Evolutionary conservation across 1,140 invertebrate genomes (phyloP), one percentile per base, ranked within the genome.

Genomic region (Drosophila quadrilineata): DNA sequence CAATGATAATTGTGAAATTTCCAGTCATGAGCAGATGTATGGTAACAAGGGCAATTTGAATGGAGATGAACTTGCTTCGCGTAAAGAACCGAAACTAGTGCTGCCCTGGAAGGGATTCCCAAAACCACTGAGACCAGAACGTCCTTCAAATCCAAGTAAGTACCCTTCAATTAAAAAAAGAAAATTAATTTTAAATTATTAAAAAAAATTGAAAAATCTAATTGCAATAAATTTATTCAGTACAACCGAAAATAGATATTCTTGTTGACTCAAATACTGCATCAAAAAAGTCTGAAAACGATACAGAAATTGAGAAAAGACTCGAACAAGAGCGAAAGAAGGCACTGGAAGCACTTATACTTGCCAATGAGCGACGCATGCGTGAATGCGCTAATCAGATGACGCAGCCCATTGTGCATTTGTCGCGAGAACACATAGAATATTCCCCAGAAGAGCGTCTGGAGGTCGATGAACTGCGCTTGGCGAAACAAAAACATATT

Each of bases 101-200:
- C 33, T 77, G 38, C 76, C 77, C 1, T 82, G 76, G 76, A 77
- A 77, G 6, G 76, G 77, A 0, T 82, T 82, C 22, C 77, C 77
- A 3, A 84, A 66, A n/a, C 50, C 48, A 1, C 0, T 46, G 12
- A 17, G 28, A 5, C 8, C 17, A 1, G 40, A 56, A 6, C 31
- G 46, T 3, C 3, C 12, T 1, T 3, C 0, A 8, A 43, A 33
- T 17, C 1, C 56, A 28, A 2, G 63, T 60, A 53, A 46, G 56
- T 52, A 49, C 0, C n/a, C n/a, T 2, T 0, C 0, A 29, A 19
- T 26, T 8, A 22, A 6, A n/a, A 41, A 6, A 21, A n/a, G n/a
- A n/a, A n/a, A n/a, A n/a, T n/a, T n/a, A n/a, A n/a, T n/a, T n/a
- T n/a, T n/a, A n/a, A n/a, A n/a, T n/a, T n/a, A n/a, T n/a, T n/a